Conservation (phyloP, 2,888 invertebrate species). For the Cactoblastis cactorum region DNA sequence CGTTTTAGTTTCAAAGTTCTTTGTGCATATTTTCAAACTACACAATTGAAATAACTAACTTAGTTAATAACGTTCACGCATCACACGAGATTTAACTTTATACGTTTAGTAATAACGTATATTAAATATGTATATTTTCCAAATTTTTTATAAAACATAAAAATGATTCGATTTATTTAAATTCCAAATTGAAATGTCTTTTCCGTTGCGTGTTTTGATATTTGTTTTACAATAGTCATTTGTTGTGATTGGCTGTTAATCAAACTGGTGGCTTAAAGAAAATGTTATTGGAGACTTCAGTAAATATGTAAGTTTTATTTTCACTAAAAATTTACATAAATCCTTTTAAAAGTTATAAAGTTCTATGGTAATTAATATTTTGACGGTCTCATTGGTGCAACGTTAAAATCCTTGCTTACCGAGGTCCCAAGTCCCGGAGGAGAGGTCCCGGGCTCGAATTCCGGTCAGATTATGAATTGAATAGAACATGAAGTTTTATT, state of each 20-base stretch:
- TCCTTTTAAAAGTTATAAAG: not conserved
- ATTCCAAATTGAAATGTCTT: constrained; percentile 19
- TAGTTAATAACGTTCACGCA: not conserved
- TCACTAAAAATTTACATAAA: not conserved
- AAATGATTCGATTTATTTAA: constrained; percentile 23
- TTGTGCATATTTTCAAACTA: not conserved
- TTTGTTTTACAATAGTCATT: constrained; percentile 13
- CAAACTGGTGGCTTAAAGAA: not conserved
- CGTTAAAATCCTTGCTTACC: too few species aligned
- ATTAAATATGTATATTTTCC: not conserved
- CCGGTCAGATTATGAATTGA: too few species aligned
- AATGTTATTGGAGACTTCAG: not conserved
- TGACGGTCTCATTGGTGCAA: too few species aligned
- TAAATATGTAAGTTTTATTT: not conserved
- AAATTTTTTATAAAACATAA: constrained; percentile 16
- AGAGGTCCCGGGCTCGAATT: too few species aligned
- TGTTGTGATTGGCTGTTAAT: not conserved
- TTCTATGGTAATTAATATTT: not conserved
- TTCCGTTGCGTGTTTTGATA: constrained; percentile 16
- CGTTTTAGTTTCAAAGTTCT: not conserved
- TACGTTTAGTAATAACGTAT: not conserved
- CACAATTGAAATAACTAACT: constrained; percentile 3
- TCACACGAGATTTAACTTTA: not conserved
- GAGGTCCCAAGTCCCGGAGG: too few species aligned
- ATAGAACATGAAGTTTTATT: too few species aligned